Base-by-base conservation (phyloP, 2,888 invertebrate species). In the Dasysyrphus albostriatus region DNA sequence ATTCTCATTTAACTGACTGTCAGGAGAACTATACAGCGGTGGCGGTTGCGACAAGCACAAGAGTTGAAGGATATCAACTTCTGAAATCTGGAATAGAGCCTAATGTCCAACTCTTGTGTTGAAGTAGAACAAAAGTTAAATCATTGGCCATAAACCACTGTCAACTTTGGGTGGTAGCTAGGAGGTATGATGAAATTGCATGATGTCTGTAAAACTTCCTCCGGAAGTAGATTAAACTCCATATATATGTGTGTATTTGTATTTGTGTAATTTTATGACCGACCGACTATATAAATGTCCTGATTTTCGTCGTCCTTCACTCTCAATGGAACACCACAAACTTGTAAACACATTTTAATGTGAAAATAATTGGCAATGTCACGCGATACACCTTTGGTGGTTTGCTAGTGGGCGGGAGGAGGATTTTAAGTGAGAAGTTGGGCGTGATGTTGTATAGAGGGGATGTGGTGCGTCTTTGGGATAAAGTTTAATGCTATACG, bases 71-170 rank as follows among this genome's bases (percentile, higher is more conserved):
- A 67, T 77, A 82, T 73, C 76, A 85, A 81, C 73, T 54, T 56
- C 65, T 70, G 9, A 16, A 34, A 67, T 67, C 81, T 81, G 76
- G 72, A 51, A 63, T 59, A 63, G 49, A 37, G 72, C 54, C 65
- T 74, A 82, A 74, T 73, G 85, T 73, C 70, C 74, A 65, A 73
- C 69, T 51, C 34, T 63, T 16, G 16, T 58, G 16, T 19, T 9
- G 9, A 34, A 54, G 7, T 67, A 63, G 44, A 78, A 82, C 82
- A 78, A 78, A 82, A 78, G 69, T 78, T 82, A 82, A 78, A 87
- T 78, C 74, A 82, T 82, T 49, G 70, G 39, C 82, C 82, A 85
- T 87, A 87, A 87, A 87, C 77, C 85, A 87, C 82, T 87, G 85
- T 82, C 85, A 87, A 78, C 78, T 87, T 82, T 87, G 78, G 73